Evolutionary conservation across 2,113 vertebrate species (phyloP), one percentile per base, ranked within the genome.

Genomic region (Salvelinus fontinalis): DNA sequence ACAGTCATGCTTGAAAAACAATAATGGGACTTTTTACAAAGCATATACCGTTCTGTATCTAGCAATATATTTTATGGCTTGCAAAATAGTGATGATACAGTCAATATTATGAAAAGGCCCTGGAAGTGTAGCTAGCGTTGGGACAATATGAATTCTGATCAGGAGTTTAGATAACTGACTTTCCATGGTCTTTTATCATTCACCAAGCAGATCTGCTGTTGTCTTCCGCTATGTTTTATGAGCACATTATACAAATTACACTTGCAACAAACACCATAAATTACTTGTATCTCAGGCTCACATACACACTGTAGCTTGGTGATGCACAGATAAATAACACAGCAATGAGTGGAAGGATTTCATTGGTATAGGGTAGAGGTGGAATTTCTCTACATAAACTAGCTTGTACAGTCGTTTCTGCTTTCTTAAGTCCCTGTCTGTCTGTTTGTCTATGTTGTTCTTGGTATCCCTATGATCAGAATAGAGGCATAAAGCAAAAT

Each of bases 141-240:
- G 70, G 60, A 84, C 79, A 78, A 83, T 84, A 83, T 81, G 78
- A 83, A 84, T 81, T 81, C 71, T 85, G 87, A 85, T 86, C 80
- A 88, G 80, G 67, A 67, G 83, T 68, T 81, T 76, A 77, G 84
- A 84, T 90, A 87, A 84, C 76, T 80, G 78, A 75, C 82, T 66
- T 67, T 66, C 66, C 74, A 57, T 34, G 26, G 75, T 65, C 66
- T 75, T 82, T 80, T 80, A 80, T 81, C 79, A 81, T 73, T 70
- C 73, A 48, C 79, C 66, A 66, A 73, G 74, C 71, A 83, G 80
- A 72, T 73, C 78, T 74, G 18, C 24, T 74, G 67, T 22, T 67
- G 74, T 75, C 80, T 73, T 78, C 51, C 67, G 57, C 48, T 73
- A 20, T 76, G 82, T 59, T 79, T 84, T 81, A 84, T 78, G 80